Percentiles rank a stretch among this genome's conserved stretches.
Conservation (phyloP, 2,888 invertebrate species). For the Eledona agricola region DNA sequence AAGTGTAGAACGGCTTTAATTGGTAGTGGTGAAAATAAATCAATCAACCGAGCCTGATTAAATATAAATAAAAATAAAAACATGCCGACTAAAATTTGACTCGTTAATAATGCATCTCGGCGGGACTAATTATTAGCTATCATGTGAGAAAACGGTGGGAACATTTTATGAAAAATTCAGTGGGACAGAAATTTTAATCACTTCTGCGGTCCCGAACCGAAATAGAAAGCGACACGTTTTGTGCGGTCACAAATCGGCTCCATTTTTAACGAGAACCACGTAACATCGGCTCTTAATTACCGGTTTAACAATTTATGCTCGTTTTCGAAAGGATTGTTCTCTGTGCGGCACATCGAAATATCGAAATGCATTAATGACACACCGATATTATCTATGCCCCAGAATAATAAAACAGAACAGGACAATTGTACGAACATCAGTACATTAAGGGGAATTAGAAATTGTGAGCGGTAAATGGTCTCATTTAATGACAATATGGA, state of each 20-base stretch:
- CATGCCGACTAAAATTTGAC: neutral
- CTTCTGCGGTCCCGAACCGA: slow-evolving; percentile 4
- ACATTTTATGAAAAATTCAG: slow-evolving; percentile 16
- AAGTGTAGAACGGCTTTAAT: no score
- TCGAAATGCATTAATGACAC: no score
- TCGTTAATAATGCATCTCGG: slow-evolving; percentile 6
- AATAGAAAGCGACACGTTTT: slow-evolving; percentile 12
- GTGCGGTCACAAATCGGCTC: neutral
- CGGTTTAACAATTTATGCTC: slow-evolving; percentile 1
- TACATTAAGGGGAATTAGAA: no score
- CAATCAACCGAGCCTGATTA: slow-evolving; percentile 8
- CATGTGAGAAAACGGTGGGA: slow-evolving; percentile 16
- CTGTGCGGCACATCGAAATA: no score
- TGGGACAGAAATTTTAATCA: slow-evolving; percentile 9
- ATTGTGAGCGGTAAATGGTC: no score
- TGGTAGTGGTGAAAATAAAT: slow-evolving; percentile 8
- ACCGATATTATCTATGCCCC: no score
- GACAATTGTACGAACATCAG: no score
- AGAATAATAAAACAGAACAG: no score
- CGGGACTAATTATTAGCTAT: slow-evolving; percentile 13
- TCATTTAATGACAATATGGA: no score
- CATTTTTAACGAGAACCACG: slow-evolving; percentile 1
- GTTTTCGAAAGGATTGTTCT: no score
- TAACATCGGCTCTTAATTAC: no score
- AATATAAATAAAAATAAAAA: slow-evolving; percentile 15